Base-by-base conservation (phyloP, 2,113 vertebrate species). In the Caloenas nicobarica region DNA sequence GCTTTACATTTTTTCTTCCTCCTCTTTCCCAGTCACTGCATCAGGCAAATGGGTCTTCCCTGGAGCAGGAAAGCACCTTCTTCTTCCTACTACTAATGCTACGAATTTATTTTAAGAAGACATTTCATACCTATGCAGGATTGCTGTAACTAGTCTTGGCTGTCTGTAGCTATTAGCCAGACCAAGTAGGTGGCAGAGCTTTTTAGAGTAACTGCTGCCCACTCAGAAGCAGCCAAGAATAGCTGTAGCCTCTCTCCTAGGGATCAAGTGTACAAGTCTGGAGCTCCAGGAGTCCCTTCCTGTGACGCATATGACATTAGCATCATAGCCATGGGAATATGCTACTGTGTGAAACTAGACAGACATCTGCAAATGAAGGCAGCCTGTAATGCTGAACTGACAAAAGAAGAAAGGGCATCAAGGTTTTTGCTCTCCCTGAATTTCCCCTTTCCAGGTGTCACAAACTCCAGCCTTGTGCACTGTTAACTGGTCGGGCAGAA, bases 191-290 rank as follows among this genome's bases (percentile, higher is more conserved):
- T 91, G 78, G 69, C 48, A 95, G 65, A 93, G 69, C 94, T 84
- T 68, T 38, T 86, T 76, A 68, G 65, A 95, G 83, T 92, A 95
- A 92, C 89, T 96, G 69, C 64, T 95, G 77, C 92, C 83, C 69
- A 72, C 94, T 91, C 65, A 92, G 57, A 66, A 61, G 81, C 34
- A 86, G 83, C 77, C 73, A 84, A 81, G 88, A 95, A 95, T 91
- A 97, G 71, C 90, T 91, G 76, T 46, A 91, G 77, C 33, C 25
- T 95, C 25, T 95, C 86, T 93, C 77, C 23, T 78, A 74, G 42
- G 91, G 36, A 88, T 81, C 48, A 38, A 40, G 58, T 54, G 16
- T 62, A 18, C 40, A 76, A 81, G 50, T 80, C 72, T 88, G 95
- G 65, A 93, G 64, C 51, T 56, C 10, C 53, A 76, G 46, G 48